A percentile compares a stretch with the other conserved stretches of the same genome.
phyloP scores from a whole-genome alignment of 2,113 vertebrate species.

The Epinephelus lanceolatus region DNA sequence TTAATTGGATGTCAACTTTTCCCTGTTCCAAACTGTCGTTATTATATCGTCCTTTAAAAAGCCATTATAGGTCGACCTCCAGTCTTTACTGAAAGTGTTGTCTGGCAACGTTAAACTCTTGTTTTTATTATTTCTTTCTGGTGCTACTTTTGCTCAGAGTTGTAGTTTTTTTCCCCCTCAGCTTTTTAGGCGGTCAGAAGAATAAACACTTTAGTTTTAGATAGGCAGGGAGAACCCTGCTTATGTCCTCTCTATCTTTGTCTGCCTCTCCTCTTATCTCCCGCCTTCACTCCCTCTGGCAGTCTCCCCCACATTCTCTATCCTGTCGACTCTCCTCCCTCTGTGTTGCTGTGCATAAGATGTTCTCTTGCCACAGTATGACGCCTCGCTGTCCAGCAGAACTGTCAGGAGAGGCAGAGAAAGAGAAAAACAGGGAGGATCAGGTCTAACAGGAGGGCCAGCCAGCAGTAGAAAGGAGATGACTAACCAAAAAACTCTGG shows the following conservation, averaged over 20 bases:
- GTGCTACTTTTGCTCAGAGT: not conserved
- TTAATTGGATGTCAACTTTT: no score
- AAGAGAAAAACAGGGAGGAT: not conserved
- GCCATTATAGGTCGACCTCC: no score
- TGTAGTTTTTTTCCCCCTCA: not conserved
- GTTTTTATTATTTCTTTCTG: not conserved
- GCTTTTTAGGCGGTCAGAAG: not conserved
- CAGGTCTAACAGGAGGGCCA: not conserved
- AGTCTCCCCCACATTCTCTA: slow-evolving; percentile 13
- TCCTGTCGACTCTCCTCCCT: slow-evolving; percentile 18
- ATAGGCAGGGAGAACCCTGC: not conserved
- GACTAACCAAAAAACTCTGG: not conserved
- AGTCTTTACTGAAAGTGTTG: not conserved
- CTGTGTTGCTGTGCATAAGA: slow-evolving; percentile 6
- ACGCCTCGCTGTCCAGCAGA: slow-evolving; percentile 18
- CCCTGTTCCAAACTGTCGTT: no score
- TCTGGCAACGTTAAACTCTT: not conserved
- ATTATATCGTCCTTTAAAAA: no score
- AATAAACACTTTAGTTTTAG: slow-evolving; percentile 11
- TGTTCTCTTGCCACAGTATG: not conserved
- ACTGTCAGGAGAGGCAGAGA: slow-evolving; percentile 6
- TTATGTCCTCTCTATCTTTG: slow-evolving; percentile 4
- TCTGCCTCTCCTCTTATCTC: slow-evolving; percentile 5
- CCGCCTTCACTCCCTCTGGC: not conserved
- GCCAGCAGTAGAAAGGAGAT: not conserved